Evolutionary conservation across 2,888 invertebrate species (phyloP).

Genomic region (Xestobium rufovillosum): DNA sequence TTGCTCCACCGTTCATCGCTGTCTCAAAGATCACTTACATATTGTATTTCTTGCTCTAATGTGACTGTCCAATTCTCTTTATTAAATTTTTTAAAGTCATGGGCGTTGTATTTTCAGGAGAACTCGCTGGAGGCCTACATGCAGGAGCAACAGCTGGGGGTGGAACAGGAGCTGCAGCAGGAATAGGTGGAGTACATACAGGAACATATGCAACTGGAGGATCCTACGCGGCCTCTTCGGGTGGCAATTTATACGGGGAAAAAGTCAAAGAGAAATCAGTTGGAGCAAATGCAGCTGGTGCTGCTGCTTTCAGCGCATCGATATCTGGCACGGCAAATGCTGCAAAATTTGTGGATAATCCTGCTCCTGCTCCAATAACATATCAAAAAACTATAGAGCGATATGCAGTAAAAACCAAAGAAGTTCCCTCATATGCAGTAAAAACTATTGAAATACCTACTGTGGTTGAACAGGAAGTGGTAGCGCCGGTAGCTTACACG

Average conservation of each 20-base stretch:
- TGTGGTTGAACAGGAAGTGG: constrained; percentile 35
- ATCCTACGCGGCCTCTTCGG: constrained; percentile 26
- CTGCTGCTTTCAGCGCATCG: constrained; percentile 15
- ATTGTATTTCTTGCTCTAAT: constrained; percentile 2
- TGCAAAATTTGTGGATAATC: constrained; percentile 13
- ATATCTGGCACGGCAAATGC: constrained; percentile 24
- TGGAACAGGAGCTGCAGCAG: constrained; percentile 47
- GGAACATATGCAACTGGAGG: constrained; percentile 34
- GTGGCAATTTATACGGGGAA: constrained; percentile 21
- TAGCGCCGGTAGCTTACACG: too few relatives aligned
- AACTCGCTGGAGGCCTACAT: constrained; percentile 47
- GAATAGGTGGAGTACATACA: constrained; percentile 40
- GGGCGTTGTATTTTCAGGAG: constrained; percentile 21
- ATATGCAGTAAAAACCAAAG: constrained; percentile 38
- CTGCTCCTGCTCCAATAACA: constrained; percentile 28
- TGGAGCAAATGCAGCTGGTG: too few relatives aligned
- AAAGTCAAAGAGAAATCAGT: constrained; percentile 17
- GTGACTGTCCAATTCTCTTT: constrained; percentile 4
- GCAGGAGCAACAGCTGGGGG: constrained; percentile 55
- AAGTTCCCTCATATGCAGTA: constrained; percentile 38
- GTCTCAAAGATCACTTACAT: too few relatives aligned
- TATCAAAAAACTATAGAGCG: constrained; percentile 38
- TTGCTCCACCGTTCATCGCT: too few relatives aligned
- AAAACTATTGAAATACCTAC: constrained; percentile 39
- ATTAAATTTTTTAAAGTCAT: too few relatives aligned